Evolutionary conservation across 2,888 invertebrate genomes (phyloP), one percentile per base, ranked within the genome.

Genomic region (Polymixis lichenea): DNA sequence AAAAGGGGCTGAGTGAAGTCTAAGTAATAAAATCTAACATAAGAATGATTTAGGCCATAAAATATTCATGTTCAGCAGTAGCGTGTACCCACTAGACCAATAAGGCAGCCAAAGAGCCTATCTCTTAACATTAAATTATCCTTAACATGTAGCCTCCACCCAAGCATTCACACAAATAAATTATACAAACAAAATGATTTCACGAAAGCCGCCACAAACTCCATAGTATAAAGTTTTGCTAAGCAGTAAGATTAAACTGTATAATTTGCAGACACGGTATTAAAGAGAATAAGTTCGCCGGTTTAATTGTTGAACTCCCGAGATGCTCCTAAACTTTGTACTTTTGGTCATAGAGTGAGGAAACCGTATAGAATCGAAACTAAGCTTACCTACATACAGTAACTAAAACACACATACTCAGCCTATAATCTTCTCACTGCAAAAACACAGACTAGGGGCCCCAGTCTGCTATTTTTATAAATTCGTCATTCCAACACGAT

Each of bases 191-290:
- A 77, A 83, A 84, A 86, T 68, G 56, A 78, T 78, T 78, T 78
- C 60, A 19, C 61, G 17, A 61, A 62, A 70, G 83, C 70, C 66
- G 51, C 70, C 46, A 49, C 67, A 13, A 58, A 70, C 77, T 67
- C 68, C 51, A 73, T 83, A 83, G 86, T 88, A 78, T 72, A 88
- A 87, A 87, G 88, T 88, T 87, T 75, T 22, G 46, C 61, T 85
- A 81, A 83, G 86, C 83, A 87, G 83, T 80, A 72, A 89, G 89
- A 87, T 89, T 88, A 87, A 89, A 88, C 86, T 77, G 85, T 89
- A 87, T 88, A 89, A 88, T 88, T 87, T 79, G 68, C 78, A 76
- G 89, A 87, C 89, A 84, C 72, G 79, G 86, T 73, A 86, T 85
- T 88, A 89, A 81, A 80, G 86, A 85, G 83, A 88, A 88, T 88